These are phyloP conservation scores for Tipula unca DNA, from an alignment of 2,888 invertebrate species.

Conservation along the genomic window DNA sequence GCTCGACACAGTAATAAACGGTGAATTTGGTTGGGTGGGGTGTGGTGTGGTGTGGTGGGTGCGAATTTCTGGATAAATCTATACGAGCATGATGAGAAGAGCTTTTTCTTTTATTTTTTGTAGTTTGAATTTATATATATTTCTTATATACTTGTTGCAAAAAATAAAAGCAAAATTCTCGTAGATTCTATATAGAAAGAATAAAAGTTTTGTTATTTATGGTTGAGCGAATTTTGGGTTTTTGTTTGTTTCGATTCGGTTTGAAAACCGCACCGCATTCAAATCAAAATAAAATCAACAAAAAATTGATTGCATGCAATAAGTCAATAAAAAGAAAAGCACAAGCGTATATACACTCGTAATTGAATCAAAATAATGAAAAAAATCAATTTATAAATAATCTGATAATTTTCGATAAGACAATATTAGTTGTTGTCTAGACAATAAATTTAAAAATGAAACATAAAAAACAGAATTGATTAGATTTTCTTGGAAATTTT, in stretches of 20 bases:
- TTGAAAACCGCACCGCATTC: not conserved
- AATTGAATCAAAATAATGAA: not conserved
- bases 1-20: not conserved
- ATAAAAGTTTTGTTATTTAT: not conserved
- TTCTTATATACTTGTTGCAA: not conserved
- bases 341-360: not conserved
- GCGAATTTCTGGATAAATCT: not conserved
- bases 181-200: not conserved
- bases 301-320: not conserved
- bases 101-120: not conserved
- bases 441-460: not conserved
- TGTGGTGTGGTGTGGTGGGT: not conserved
- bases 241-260: not conserved
- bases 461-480: not conserved
- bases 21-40: not conserved
- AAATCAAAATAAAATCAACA: not conserved
- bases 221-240: not conserved
- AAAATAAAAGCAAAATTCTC: not conserved
- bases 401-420: not conserved
- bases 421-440: not conserved
- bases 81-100: not conserved
- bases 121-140: not conserved
- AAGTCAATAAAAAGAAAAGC: not conserved
- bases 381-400: not conserved
- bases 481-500: not conserved